Evolutionary conservation across 2,797 vertebrate genomes (phyloP), one percentile per base, ranked within the genome.

Genomic region (Dipus sagitta): DNA sequence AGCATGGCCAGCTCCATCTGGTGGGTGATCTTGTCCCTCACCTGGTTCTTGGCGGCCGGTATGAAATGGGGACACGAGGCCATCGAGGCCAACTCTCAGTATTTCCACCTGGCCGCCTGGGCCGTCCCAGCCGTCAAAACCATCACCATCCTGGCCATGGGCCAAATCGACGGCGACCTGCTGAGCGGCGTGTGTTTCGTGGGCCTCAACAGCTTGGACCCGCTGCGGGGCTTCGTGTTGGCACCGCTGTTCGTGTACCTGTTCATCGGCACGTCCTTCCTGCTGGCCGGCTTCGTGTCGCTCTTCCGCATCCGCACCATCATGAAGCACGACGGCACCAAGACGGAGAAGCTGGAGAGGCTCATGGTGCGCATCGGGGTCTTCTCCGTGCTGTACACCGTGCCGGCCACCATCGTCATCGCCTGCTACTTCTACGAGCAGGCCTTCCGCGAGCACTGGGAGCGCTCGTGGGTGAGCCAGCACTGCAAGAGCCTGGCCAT

Each of bases 11-110:
- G 99, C 92, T 99, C 99, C 18, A 99, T 99, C 98, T 99, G 99
- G 99, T 99, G 99, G 99, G 99, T 99, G 96, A 99, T 99, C 97
- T 97, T 99, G 54, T 99, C 99, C 0, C 99, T 99, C 96, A 99
- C 99, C 84, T 99, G 99, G 99, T 99, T 99, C 98, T 98, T 99
- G 96, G 99, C 99, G 0, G 99, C 99, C 0, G 99, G 99, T 86
- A 99, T 99, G 99, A 99, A 99, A 96, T 99, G 99, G 99, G 99
- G 99, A 83, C 99, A 99, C 2, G 99, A 99, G 97, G 99, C 99
- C 77, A 99, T 99, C 6, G 99, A 99, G 96, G 99, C 99, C 82
- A 99, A 99, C 98, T 99, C 99, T 0, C 99, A 99, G 97, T 99
- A 99, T 94, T 99, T 99, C 88, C 99, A 99, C 97, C 95, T 99